These are phyloP conservation scores for Crossaster papposus DNA, from an alignment of 53 echinoderm and acorn worm species.

Conservation along the genomic window DNA sequence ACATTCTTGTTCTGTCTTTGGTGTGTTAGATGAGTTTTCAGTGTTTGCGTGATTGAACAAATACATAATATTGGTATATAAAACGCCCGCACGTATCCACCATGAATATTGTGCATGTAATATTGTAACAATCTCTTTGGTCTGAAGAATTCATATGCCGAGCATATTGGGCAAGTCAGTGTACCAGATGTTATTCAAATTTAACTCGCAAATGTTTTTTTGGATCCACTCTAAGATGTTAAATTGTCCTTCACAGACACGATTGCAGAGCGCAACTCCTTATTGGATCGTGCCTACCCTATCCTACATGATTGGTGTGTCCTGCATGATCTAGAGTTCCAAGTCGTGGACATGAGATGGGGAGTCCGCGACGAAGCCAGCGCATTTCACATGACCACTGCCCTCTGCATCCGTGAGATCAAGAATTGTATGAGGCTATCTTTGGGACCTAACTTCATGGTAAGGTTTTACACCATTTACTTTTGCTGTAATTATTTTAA, in stretches of 20 bases:
- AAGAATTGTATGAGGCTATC: conserved; percentile 87
- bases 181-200: too few species aligned
- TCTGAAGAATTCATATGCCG: too few species aligned
- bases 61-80: too few species aligned
- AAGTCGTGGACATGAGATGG: conserved; percentile 99
- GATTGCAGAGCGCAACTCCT: conserved; percentile 81
- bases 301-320: conserved; percentile 85
- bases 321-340: conserved; percentile 85
- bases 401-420: conserved; percentile 90
- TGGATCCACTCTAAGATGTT: not conserved
- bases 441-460: conserved; percentile 94
- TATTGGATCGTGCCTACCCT: conserved; percentile 77
- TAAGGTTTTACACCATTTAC: conserved; percentile 25
- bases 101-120: too few species aligned
- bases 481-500: too few species aligned
- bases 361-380: conserved; percentile 90
- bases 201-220: too few species aligned
- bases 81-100: too few species aligned
- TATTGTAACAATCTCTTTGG: too few species aligned
- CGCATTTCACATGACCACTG: conserved; percentile 85
- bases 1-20: conserved; percentile 5
- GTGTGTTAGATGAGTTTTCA: not conserved
- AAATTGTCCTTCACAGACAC: conserved; percentile 64
- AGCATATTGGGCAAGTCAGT: too few species aligned
- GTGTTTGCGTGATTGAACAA: not conserved